These are phyloP conservation scores for Selenia dentaria DNA, from an alignment of 2,888 invertebrate species.

Conservation along the genomic window DNA sequence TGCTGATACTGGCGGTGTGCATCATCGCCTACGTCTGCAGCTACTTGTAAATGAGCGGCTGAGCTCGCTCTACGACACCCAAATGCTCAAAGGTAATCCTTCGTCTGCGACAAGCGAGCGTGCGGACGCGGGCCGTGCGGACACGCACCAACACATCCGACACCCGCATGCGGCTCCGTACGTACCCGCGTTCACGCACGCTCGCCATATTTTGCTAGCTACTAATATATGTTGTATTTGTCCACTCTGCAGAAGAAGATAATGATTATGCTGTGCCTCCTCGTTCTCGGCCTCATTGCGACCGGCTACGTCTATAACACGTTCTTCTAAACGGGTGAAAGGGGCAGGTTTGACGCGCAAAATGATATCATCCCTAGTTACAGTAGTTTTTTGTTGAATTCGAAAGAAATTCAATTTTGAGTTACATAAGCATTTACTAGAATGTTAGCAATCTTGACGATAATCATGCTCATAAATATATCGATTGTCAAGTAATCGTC, in stretches of 20 bases:
- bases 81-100: constrained; percentile 75
- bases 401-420: constrained; percentile 20
- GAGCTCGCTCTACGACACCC: constrained; percentile 47
- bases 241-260: constrained; percentile 94
- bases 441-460: constrained; percentile 19
- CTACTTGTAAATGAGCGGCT: constrained; percentile 67
- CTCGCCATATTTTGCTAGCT: constrained; percentile 59
- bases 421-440: constrained; percentile 1
- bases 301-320: constrained; percentile 83
- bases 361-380: constrained; percentile 46
- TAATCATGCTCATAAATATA: constrained; percentile 35
- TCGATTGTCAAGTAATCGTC: constrained; percentile 28
- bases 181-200: constrained; percentile 35
- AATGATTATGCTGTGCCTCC: constrained; percentile 95
- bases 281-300: constrained; percentile 90
- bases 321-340: constrained; percentile 75
- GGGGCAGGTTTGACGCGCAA: constrained; percentile 79
- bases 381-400: constrained; percentile 42
- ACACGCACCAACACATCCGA: not conserved
- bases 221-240: constrained; percentile 80
- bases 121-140: constrained; percentile 37
- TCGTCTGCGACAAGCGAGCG: constrained; percentile 45
- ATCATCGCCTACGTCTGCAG: constrained; percentile 89
- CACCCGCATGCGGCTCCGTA: constrained; percentile 10
- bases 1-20: constrained; percentile 92